Percentiles rank a stretch among this genome's conserved stretches.
Conservation (phyloP, 2,888 invertebrate species). For the Candidula unifasciata region DNA sequence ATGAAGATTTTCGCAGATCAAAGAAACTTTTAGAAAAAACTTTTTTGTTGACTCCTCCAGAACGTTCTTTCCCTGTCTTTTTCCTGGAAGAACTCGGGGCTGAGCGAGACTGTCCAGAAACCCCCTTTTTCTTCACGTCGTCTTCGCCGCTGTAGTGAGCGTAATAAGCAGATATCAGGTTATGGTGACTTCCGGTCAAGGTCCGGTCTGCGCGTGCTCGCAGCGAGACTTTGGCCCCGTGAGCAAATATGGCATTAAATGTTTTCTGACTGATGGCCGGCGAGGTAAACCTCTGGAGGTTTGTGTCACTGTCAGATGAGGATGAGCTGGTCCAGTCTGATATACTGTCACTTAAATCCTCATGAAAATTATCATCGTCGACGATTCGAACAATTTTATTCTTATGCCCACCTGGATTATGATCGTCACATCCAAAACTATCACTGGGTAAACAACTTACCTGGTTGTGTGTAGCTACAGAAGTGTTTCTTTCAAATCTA, state of each 20-base stretch:
- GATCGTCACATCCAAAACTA: background rate
- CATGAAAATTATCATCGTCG: background rate
- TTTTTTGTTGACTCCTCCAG: conserved; percentile 1
- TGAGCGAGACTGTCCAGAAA: background rate
- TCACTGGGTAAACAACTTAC: conserved; percentile 4
- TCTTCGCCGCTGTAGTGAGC: background rate
- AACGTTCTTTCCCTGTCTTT: background rate
- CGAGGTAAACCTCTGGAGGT: conserved; percentile 9
- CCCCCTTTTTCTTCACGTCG: background rate
- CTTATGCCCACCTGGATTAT: background rate
- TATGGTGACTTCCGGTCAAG: conserved; percentile 49
- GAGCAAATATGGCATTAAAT: conserved; percentile 23
- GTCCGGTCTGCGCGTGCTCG: conserved; percentile 40
- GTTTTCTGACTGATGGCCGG: conserved; percentile 4
- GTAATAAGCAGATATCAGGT: conserved; percentile 11
- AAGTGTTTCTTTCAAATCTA: background rate
- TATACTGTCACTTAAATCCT: background rate
- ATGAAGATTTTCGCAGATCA: background rate
- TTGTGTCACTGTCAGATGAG: conserved; percentile 3
- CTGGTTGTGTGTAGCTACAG: background rate
- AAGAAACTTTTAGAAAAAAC: background rate
- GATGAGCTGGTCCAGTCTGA: conserved; percentile 23
- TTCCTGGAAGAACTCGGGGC: conserved; percentile 21
- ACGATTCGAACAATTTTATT: background rate
- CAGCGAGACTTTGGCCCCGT: background rate